Evolutionary conservation across 2,797 vertebrate genomes (phyloP).

Genomic region (Alcedo atthis): DNA sequence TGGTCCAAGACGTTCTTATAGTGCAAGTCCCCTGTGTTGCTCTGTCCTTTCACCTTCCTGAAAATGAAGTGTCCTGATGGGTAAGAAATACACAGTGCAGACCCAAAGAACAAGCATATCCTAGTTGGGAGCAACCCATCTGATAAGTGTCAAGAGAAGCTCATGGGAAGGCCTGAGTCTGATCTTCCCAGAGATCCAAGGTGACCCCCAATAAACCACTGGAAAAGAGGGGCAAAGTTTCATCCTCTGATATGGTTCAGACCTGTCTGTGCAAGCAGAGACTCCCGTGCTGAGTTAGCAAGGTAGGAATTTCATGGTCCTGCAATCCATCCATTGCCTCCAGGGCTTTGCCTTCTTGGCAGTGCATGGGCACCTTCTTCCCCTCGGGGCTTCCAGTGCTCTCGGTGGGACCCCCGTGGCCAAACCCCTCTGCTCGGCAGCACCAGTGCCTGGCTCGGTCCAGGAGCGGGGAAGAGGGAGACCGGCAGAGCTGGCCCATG

Average conservation of each 20-base stretch:
- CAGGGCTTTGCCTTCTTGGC: neutral
- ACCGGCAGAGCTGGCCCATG: neutral
- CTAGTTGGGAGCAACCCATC: fast-evolving
- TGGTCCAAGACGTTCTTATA: neutral
- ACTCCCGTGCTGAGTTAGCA: fast-evolving
- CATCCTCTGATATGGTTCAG: no score
- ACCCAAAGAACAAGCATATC: neutral
- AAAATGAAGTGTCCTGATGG: neutral
- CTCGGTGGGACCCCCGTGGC: fast-evolving
- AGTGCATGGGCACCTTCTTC: fast-evolving
- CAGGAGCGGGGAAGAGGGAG: fast-evolving
- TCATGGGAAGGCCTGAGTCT: neutral
- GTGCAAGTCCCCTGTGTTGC: fast-evolving
- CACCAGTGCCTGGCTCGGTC: fast-evolving
- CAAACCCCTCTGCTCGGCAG: fast-evolving
- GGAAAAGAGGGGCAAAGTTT: fast-evolving
- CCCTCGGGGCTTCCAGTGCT: fast-evolving
- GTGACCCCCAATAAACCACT: neutral
- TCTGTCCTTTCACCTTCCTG: neutral
- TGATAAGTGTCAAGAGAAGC: fast-evolving
- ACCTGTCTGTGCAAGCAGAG: neutral
- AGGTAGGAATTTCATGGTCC: neutral
- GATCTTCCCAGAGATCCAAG: neutral
- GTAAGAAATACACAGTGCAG: neutral
- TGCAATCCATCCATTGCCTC: fast-evolving